A percentile compares a stretch with the other conserved stretches of the same genome.
phyloP scores from a whole-genome alignment of 2,113 vertebrate species.

The Tupaia tana region DNA sequence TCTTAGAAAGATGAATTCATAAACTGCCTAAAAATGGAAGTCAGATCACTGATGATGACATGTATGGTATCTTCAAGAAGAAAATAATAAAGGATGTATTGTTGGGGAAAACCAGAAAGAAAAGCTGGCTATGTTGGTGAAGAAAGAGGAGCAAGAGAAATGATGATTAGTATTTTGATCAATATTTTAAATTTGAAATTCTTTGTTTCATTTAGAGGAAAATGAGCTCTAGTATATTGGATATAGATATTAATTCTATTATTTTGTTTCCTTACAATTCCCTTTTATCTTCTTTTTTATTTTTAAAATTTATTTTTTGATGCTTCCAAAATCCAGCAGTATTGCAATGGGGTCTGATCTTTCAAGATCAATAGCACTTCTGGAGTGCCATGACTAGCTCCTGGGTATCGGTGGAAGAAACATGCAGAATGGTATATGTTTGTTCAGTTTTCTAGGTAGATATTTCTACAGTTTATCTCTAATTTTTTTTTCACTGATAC shows the following conservation, averaged over 20 bases:
- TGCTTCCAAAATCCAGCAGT: not conserved
- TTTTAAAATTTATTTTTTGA: not conserved
- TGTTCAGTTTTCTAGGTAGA: not conserved
- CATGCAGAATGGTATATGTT: not conserved
- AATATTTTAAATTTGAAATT: conserved; percentile 22
- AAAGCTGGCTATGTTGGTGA: not conserved
- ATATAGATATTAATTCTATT: conserved; percentile 10
- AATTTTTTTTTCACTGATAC: not conserved
- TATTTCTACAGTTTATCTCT: not conserved
- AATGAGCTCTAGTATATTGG: not conserved
- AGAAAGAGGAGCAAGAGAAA: not conserved
- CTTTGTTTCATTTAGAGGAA: not conserved
- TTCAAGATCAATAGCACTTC: not conserved
- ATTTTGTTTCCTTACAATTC: conserved; percentile 13
- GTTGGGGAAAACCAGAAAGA: not conserved
- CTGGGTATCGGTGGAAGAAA: not conserved
- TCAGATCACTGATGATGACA: not conserved
- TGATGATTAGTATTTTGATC: not conserved
- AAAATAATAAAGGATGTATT: not conserved
- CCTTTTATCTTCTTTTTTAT: not conserved
- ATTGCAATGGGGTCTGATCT: not conserved
- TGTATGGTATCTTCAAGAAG: not conserved
- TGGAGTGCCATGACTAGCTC: not conserved
- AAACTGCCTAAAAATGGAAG: not conserved
- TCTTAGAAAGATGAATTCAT: not conserved